Conservation (phyloP, 2,888 invertebrate species). For the Strigamia maritima region DNA sequence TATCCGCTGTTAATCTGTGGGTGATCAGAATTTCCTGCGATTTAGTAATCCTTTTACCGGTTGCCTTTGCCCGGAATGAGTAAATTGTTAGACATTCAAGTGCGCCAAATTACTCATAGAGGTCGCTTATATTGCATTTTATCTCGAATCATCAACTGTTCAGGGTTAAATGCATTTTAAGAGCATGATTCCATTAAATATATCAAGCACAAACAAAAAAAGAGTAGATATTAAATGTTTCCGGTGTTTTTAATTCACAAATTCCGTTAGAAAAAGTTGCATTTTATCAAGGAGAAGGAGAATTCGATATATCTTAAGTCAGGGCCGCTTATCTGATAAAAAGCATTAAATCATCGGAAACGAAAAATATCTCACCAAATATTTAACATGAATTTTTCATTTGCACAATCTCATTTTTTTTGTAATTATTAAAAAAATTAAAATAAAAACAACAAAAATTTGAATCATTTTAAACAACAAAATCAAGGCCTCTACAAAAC, state of each 20-base stretch:
- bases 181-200: background rate
- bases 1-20: background rate
- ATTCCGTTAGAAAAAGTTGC: background rate
- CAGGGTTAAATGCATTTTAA: background rate
- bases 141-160: background rate
- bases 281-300: background rate
- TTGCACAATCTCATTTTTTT: background rate
- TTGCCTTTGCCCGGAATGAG: background rate
- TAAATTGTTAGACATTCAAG: background rate
- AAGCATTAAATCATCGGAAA: background rate
- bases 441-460: background rate
- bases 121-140: background rate
- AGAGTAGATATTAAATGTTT: background rate
- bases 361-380: background rate
- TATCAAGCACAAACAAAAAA: background rate
- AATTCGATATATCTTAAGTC: background rate
- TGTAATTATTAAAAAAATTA: background rate
- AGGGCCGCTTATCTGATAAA: constrained; percentile 15
- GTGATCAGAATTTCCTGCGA: constrained; percentile 11
- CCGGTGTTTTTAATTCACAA: background rate
- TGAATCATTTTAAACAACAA: background rate
- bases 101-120: constrained; percentile 6
- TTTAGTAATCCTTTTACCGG: background rate
- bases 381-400: background rate
- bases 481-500: background rate